Conservation (phyloP, 2,888 invertebrate genomes). For the Nomada hirtipes region DNA sequence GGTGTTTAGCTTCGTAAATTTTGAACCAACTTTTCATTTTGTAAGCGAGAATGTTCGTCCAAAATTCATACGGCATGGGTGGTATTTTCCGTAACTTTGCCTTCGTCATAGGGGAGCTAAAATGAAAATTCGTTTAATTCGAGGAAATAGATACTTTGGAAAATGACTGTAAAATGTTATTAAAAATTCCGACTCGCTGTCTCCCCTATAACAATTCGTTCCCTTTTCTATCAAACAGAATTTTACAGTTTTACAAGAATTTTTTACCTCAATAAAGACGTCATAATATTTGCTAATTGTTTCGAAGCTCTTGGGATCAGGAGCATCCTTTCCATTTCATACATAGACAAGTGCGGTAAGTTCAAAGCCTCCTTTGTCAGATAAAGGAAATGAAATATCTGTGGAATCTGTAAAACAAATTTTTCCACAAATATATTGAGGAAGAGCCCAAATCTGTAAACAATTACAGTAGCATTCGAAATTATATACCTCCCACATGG, state of each 20-base stretch:
- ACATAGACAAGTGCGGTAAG: conserved; percentile 86
- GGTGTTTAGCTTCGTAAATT: conserved; percentile 82
- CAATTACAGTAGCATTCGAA: background rate
- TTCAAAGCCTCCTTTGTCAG: conserved; percentile 85
- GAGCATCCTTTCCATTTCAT: conserved; percentile 86
- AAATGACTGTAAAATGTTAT: background rate
- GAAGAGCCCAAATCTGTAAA: background rate
- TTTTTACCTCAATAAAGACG: conserved; percentile 85
- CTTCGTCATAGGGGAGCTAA: conserved; percentile 81
- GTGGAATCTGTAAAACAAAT: conserved; percentile 84
- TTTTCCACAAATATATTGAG: background rate
- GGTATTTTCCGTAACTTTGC: conserved; percentile 84
- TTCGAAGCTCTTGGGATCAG: conserved; percentile 86
- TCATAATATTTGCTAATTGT: conserved; percentile 86
- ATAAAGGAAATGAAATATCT: conserved; percentile 86
- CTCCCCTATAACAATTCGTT: background rate
- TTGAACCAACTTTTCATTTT: conserved; percentile 86
- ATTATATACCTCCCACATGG: conserved; percentile 86
- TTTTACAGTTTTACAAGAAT: no score
- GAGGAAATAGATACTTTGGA: background rate
- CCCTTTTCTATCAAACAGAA: background rate
- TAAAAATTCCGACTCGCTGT: background rate
- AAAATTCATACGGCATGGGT: conserved; percentile 86
- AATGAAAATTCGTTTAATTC: conserved; percentile 20
- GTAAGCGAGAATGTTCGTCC: conserved; percentile 85